Conservation (phyloP, 2,113 vertebrate species). For the Lycaon pictus region DNA sequence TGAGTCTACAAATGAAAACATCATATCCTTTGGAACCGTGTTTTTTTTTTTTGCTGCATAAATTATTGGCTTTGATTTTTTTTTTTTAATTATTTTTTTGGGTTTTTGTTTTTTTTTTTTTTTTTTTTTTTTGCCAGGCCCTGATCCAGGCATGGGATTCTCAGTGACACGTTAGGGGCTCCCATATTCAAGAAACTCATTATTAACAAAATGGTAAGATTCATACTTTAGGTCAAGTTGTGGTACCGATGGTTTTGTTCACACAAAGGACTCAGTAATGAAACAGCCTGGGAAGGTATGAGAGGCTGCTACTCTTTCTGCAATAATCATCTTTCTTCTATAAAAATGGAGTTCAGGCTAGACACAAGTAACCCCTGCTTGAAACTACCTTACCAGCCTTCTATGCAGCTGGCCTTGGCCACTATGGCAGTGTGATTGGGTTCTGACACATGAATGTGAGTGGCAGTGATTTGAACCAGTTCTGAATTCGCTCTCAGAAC, state of each 20-base stretch:
- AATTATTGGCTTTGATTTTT: slow-evolving; percentile 14
- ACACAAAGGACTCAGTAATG: background rate
- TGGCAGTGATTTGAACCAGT: background rate
- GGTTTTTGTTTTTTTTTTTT: too few relatives aligned
- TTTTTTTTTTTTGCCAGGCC: background rate
- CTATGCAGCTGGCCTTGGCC: background rate
- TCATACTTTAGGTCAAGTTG: background rate
- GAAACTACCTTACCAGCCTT: background rate
- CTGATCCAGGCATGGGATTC: background rate
- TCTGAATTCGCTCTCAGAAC: background rate
- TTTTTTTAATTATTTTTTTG: too few relatives aligned
- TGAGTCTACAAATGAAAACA: slow-evolving; percentile 55
- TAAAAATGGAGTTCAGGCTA: background rate
- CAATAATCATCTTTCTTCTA: background rate
- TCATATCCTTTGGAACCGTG: background rate
- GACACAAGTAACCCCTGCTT: background rate
- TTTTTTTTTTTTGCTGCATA: slow-evolving; percentile 7
- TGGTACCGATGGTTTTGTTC: background rate
- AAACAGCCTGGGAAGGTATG: background rate
- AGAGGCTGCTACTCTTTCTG: background rate
- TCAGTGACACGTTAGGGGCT: background rate
- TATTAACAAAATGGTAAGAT: background rate
- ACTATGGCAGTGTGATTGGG: background rate
- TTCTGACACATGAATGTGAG: background rate
- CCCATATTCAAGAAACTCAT: background rate